These are phyloP conservation scores for Atopsyche davidsoni DNA, from an alignment of 1,140 invertebrate genomes.

Conservation along the genomic window DNA sequence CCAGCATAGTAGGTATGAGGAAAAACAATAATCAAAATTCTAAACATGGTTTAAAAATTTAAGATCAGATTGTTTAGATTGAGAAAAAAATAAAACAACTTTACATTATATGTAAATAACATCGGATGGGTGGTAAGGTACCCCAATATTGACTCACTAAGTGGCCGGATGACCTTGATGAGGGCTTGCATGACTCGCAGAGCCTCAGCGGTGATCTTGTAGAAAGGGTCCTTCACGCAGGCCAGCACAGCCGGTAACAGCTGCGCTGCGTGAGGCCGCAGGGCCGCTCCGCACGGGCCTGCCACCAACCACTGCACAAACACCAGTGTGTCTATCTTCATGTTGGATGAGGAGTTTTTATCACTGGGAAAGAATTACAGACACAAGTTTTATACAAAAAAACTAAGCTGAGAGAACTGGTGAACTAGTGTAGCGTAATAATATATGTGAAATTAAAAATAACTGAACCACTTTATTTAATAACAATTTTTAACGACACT, in stretches of 20 bases:
- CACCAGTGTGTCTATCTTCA: slow-evolving; percentile 96
- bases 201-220: slow-evolving; percentile 96
- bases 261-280: slow-evolving; percentile 69
- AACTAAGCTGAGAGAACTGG: no score
- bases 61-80: not conserved
- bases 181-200: slow-evolving; percentile 88
- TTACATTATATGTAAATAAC: slow-evolving; percentile 5
- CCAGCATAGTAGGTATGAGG: no score
- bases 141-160: slow-evolving; percentile 51
- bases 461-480: no score
- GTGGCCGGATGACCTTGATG: slow-evolving; percentile 88
- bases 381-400: not conserved
- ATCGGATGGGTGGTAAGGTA: slow-evolving; percentile 1
- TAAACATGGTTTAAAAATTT: not conserved
- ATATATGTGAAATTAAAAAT: no score
- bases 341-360: slow-evolving; percentile 92
- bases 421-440: no score
- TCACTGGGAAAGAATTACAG: slow-evolving; percentile 53
- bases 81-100: slow-evolving; percentile 7
- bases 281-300: slow-evolving; percentile 57
- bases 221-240: slow-evolving; percentile 91
- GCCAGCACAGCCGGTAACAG: slow-evolving; percentile 84
- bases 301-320: slow-evolving; percentile 85
- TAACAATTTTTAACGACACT: no score
- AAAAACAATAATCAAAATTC: not conserved